These are phyloP conservation scores for Drosophila antonietae DNA, from an alignment of 2,888 invertebrate species.

Conservation along the genomic window DNA sequence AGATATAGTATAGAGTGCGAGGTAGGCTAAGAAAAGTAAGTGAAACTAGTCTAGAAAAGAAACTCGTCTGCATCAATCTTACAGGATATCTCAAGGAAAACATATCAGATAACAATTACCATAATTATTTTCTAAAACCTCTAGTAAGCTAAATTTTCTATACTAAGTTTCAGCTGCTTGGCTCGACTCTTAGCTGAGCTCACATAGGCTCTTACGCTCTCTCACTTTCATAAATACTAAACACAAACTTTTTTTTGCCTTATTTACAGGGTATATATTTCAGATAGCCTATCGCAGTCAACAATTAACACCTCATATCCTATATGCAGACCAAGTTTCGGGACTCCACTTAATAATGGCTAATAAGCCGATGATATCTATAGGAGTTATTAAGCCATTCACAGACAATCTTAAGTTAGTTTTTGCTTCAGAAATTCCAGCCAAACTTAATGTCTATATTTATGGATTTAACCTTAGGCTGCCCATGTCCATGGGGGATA, in stretches of 20 bases:
- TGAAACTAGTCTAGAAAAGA: too few species aligned
- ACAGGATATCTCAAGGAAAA: not conserved
- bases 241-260: not conserved
- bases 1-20: not conserved
- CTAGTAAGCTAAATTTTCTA: not conserved
- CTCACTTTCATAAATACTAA: too few species aligned
- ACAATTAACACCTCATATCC: not conserved
- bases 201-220: not conserved
- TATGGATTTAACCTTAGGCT: conserved; percentile 26
- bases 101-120: not conserved
- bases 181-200: not conserved
- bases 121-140: not conserved
- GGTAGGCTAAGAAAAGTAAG: not conserved
- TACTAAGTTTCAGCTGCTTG: not conserved
- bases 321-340: not conserved
- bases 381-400: not conserved
- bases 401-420: not conserved
- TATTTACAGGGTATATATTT: not conserved
- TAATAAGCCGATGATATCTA: conserved; percentile 10
- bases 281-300: too few species aligned
- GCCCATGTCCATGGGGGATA: not conserved
- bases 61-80: too few species aligned
- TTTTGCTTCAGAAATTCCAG: not conserved
- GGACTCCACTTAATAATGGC: not conserved
- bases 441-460: conserved; percentile 48